Conservation (phyloP, 2,888 invertebrate genomes). For the Bellardia bayeri region DNA sequence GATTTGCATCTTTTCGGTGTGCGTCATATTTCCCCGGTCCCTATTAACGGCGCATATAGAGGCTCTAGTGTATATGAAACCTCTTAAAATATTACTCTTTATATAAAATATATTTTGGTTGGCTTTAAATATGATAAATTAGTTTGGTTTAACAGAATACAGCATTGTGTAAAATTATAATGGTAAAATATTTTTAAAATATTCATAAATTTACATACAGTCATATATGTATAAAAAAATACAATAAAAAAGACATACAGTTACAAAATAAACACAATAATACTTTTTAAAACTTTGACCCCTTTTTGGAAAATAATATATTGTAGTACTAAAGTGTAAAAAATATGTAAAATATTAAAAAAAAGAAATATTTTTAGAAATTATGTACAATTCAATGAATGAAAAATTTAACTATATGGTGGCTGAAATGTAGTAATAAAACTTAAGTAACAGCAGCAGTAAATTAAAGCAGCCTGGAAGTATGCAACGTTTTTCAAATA, state of each 20-base stretch:
- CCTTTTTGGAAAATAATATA: conserved; percentile 32
- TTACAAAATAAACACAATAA: conserved; percentile 34
- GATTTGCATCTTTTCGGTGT: too few relatives aligned
- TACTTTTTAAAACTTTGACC: conserved; percentile 57
- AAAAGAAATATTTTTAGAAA: neutral
- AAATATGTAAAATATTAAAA: conserved; percentile 2
- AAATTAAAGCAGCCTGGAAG: too few relatives aligned
- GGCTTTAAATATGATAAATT: conserved; percentile 63
- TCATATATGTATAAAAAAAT: conserved; percentile 19
- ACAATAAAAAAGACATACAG: neutral
- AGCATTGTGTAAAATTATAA: conserved; percentile 2
- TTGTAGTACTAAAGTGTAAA: neutral
- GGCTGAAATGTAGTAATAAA: too few relatives aligned
- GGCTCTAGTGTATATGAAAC: too few relatives aligned
- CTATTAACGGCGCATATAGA: too few relatives aligned
- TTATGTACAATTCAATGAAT: too few relatives aligned
- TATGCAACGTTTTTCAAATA: too few relatives aligned
- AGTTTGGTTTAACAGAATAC: conserved; percentile 51
- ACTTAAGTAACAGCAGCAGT: too few relatives aligned
- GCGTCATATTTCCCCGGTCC: too few relatives aligned
- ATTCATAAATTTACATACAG: neutral
- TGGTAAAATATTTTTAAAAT: conserved; percentile 21
- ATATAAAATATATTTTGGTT: conserved; percentile 39
- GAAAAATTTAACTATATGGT: too few relatives aligned
- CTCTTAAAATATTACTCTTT: too few relatives aligned